These are phyloP conservation scores for Lottia scabra DNA, from an alignment of 2,888 invertebrate genomes.

Conservation along the genomic window DNA sequence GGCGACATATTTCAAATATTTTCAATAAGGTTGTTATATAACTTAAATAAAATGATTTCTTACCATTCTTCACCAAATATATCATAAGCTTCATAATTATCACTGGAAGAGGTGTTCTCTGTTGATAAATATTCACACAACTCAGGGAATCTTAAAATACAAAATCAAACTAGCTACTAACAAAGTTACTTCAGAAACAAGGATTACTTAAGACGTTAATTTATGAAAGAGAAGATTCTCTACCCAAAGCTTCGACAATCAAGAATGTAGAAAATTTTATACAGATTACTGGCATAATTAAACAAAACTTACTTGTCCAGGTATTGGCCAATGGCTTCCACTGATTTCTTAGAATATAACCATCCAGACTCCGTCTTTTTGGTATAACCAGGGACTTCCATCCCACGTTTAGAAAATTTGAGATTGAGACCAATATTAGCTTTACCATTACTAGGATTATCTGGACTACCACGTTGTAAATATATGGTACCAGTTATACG, in stretches of 20 bases:
- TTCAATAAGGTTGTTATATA: too few species aligned
- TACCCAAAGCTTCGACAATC: too few species aligned
- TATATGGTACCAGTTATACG: slow-evolving; percentile 89
- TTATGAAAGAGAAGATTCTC: neutral
- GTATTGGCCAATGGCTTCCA: slow-evolving; percentile 80
- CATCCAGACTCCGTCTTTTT: slow-evolving; percentile 76
- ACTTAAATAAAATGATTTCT: neutral
- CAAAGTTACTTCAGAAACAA: neutral
- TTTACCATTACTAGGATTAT: slow-evolving; percentile 48
- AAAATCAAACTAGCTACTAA: neutral
- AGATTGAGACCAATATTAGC: slow-evolving; percentile 91
- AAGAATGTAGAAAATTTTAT: neutral
- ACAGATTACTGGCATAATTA: neutral
- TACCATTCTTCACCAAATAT: slow-evolving; percentile 75
- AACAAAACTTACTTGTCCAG: slow-evolving; percentile 70
- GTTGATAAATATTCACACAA: slow-evolving; percentile 77
- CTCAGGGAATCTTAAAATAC: slow-evolving; percentile 75
- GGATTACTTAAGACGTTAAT: neutral
- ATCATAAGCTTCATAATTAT: slow-evolving; percentile 71
- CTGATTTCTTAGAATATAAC: slow-evolving; percentile 84
- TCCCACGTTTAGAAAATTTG: slow-evolving; percentile 84
- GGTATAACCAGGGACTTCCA: slow-evolving; percentile 84
- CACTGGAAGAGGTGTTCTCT: slow-evolving; percentile 40
- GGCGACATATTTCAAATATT: too few species aligned
- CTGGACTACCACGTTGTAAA: slow-evolving; percentile 69